Percentiles rank a stretch among this genome's conserved stretches.
phyloP scores from a whole-genome alignment of 2,113 vertebrate species.

The Rhombomys opimus region DNA sequence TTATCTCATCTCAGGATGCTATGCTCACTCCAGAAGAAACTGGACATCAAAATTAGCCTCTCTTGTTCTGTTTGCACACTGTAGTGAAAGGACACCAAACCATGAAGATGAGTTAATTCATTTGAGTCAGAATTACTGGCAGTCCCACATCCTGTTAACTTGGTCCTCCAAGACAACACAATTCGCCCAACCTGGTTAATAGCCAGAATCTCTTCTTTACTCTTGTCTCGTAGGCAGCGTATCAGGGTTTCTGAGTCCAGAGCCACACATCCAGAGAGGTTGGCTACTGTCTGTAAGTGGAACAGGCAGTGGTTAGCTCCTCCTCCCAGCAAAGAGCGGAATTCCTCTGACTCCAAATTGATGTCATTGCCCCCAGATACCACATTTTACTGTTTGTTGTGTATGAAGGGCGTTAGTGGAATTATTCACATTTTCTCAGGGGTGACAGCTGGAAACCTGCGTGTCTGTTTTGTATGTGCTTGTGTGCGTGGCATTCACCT shows the following conservation, averaged over 20 bases:
- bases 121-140: slow-evolving; percentile 27
- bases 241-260: slow-evolving; percentile 83
- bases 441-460: not conserved
- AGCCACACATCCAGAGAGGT: slow-evolving; percentile 83
- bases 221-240: slow-evolving; percentile 85
- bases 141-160: not conserved
- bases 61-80: not conserved
- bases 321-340: not conserved
- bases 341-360: not conserved
- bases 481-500: not conserved
- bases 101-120: not conserved
- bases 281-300: slow-evolving; percentile 84
- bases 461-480: not conserved
- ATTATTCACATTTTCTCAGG: not conserved
- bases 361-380: not conserved
- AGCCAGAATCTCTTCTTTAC: slow-evolving; percentile 83
- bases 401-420: not conserved
- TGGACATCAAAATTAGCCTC: not conserved
- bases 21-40: slow-evolving; percentile 79
- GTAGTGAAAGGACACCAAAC: not conserved
- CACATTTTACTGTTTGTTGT: not conserved
- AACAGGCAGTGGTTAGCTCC: not conserved
- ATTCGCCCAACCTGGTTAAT: slow-evolving; percentile 54
- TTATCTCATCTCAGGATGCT: not conserved
- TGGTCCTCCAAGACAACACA: not conserved